Evolutionary conservation across 2,797 vertebrate species (phyloP).

Genomic region (Hemitrygon akajei): DNA sequence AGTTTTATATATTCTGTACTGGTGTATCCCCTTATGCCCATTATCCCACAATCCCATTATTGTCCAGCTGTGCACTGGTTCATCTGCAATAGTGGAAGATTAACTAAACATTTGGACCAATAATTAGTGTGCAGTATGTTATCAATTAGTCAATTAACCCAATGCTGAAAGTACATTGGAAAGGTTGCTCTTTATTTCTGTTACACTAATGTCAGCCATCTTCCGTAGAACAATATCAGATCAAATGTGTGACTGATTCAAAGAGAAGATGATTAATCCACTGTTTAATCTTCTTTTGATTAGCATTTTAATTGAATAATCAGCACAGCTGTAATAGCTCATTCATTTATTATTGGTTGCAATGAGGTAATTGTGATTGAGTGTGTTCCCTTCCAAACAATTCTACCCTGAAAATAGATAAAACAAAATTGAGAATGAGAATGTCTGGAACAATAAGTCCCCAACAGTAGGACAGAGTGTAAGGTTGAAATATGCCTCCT

Average conservation of each 20-base stretch:
- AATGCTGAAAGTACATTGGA: neutral
- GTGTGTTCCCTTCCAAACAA: neutral
- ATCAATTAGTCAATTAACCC: slow-evolving; percentile 1
- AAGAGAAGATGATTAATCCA: slow-evolving; percentile 36
- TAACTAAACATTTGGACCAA: slow-evolving; percentile 20
- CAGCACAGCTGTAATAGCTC: slow-evolving; percentile 32
- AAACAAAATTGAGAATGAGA: slow-evolving; percentile 4
- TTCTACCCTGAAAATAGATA: neutral
- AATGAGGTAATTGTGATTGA: slow-evolving; percentile 15
- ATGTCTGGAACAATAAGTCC: neutral
- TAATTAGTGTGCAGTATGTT: neutral
- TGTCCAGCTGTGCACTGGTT: neutral
- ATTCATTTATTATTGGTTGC: slow-evolving; percentile 15
- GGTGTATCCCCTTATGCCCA: too few relatives aligned
- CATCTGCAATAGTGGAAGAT: neutral
- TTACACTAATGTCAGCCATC: slow-evolving; percentile 20
- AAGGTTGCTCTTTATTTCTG: neutral
- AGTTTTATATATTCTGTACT: too few relatives aligned
- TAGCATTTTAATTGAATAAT: slow-evolving; percentile 38
- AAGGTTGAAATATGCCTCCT: neutral
- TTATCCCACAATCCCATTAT: neutral
- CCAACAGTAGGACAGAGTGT: neutral
- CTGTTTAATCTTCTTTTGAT: slow-evolving; percentile 35
- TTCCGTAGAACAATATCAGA: slow-evolving; percentile 19
- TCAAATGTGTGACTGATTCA: slow-evolving; percentile 30